These are phyloP conservation scores for Lycaon pictus DNA, from an alignment of 2,113 vertebrate genomes.

Conservation along the genomic window DNA sequence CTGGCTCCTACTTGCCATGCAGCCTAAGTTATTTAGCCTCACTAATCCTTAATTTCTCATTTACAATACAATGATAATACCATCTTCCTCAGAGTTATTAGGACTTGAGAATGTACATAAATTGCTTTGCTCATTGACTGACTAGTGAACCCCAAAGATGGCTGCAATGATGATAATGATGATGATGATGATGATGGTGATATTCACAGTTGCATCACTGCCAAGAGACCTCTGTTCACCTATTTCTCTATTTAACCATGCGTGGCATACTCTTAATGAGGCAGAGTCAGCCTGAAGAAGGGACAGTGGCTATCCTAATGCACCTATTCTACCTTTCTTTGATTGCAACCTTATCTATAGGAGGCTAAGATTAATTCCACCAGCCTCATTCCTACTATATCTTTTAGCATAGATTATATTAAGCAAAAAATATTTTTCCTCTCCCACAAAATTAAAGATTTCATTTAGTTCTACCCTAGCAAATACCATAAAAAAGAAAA, in stretches of 20 bases:
- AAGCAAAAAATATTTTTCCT: neutral
- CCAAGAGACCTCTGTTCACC: neutral
- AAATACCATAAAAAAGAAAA: slow-evolving; percentile 46
- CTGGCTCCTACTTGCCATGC: neutral
- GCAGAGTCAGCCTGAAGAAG: neutral
- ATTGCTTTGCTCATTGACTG: neutral
- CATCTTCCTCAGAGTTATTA: neutral
- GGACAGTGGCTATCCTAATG: neutral
- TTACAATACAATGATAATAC: neutral
- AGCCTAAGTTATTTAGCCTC: neutral
- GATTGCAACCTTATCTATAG: neutral
- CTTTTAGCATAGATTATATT: neutral
- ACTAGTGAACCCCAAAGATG: neutral
- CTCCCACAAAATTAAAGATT: neutral
- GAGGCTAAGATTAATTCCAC: neutral
- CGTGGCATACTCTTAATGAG: neutral
- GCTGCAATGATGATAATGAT: neutral
- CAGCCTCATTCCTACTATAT: neutral
- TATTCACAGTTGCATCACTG: neutral
- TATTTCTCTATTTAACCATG: neutral
- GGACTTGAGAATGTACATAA: neutral
- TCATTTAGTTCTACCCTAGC: neutral
- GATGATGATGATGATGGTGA: neutral
- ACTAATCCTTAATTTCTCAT: neutral
- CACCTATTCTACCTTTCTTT: neutral